Evolutionary conservation across 1,140 invertebrate species (phyloP).

Genomic region (Cherax quadricarinatus): DNA sequence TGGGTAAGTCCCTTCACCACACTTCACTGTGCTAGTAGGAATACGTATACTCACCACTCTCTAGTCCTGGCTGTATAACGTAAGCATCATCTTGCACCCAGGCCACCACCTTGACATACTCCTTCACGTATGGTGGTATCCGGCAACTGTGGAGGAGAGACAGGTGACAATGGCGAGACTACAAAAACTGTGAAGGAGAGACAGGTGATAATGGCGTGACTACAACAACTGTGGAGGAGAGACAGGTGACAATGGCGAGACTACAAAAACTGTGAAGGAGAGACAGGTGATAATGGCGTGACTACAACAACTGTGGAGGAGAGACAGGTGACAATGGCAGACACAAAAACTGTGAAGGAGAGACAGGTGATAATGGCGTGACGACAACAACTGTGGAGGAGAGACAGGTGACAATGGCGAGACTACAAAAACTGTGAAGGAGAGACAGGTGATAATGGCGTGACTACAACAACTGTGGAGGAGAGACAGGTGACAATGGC

Average conservation of each 20-base stretch:
- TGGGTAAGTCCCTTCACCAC: too few relatives aligned
- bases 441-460: background rate
- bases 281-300: too few relatives aligned
- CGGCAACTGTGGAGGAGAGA: slow-evolving; percentile 80
- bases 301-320: too few relatives aligned
- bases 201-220: background rate
- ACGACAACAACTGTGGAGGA: slow-evolving; percentile 81
- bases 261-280: background rate
- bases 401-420: too few relatives aligned
- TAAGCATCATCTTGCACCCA: slow-evolving; percentile 90
- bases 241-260: background rate
- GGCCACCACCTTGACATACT: slow-evolving; percentile 91
- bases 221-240: background rate
- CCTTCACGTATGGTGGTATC: slow-evolving; percentile 90
- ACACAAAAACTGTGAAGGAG: too few relatives aligned
- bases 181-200: too few relatives aligned
- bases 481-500: background rate
- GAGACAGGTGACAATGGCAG: too few relatives aligned
- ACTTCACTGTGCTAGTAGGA: too few relatives aligned
- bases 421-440: too few relatives aligned
- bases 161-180: too few relatives aligned
- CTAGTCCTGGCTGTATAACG: slow-evolving; percentile 88
- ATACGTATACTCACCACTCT: slow-evolving; percentile 82
- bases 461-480: too few relatives aligned
- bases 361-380: too few relatives aligned